These are phyloP conservation scores for Pollenia angustigena DNA, from an alignment of 2,888 invertebrate genomes.

Conservation along the genomic window DNA sequence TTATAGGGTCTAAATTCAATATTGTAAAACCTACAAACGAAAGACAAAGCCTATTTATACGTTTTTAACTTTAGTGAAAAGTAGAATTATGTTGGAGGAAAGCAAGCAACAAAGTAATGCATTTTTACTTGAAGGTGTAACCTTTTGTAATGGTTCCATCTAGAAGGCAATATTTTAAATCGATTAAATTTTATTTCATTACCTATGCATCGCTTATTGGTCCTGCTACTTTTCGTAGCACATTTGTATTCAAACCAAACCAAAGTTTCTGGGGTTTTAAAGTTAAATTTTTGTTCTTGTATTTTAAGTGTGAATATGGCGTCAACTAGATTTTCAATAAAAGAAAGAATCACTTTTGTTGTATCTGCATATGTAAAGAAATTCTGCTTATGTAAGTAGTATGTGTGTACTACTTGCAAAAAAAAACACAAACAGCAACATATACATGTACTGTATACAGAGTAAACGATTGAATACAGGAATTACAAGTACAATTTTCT, in stretches of 20 bases:
- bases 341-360: slow-evolving; percentile 35
- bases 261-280: slow-evolving; percentile 47
- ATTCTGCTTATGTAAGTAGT: slow-evolving; percentile 23
- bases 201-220: too few relatives aligned
- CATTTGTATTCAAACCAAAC: slow-evolving; percentile 21
- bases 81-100: too few relatives aligned
- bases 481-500: slow-evolving; percentile 45
- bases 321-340: slow-evolving; percentile 62
- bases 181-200: too few relatives aligned
- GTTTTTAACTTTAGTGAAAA: too few relatives aligned
- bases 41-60: too few relatives aligned
- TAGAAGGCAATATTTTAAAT: too few relatives aligned
- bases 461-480: slow-evolving; percentile 42
- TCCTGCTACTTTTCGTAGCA: background rate
- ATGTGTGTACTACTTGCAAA: background rate
- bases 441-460: background rate
- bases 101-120: too few relatives aligned
- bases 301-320: slow-evolving; percentile 61
- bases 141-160: too few relatives aligned
- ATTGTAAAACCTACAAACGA: too few relatives aligned
- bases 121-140: too few relatives aligned
- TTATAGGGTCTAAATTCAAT: too few relatives aligned
- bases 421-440: background rate
- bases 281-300: slow-evolving; percentile 10
- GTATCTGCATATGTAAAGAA: slow-evolving; percentile 44